Evolutionary conservation across 2,888 invertebrate genomes (phyloP).

Genomic region (Galeopsomyia nigrocyanea): DNA sequence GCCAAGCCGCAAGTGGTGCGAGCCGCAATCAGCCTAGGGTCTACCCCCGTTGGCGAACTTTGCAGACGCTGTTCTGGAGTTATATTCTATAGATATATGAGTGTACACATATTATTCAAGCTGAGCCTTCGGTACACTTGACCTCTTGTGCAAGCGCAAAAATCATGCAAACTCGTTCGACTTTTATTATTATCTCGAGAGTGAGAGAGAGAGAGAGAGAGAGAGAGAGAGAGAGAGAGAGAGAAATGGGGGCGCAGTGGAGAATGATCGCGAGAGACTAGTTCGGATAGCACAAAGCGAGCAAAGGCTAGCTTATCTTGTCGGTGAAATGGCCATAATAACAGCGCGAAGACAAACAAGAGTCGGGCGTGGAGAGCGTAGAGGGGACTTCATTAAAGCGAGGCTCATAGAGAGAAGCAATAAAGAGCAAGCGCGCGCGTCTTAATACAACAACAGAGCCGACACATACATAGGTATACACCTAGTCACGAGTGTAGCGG

Average conservation of each 20-base stretch:
- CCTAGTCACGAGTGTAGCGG: too few relatives aligned
- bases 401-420: neutral
- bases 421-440: slow-evolving; percentile 11
- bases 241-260: neutral
- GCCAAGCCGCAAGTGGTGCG: too few relatives aligned
- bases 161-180: too few relatives aligned
- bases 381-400: neutral
- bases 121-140: too few relatives aligned
- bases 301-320: neutral
- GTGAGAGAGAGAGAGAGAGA: slow-evolving; percentile 1
- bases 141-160: too few relatives aligned
- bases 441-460: too few relatives aligned
- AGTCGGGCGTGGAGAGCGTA: neutral
- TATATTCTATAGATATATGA: too few relatives aligned
- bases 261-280: neutral
- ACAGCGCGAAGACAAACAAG: slow-evolving; percentile 24
- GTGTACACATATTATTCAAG: too few relatives aligned
- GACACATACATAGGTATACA: slow-evolving; percentile 1
- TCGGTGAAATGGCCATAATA: too few relatives aligned
- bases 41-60: too few relatives aligned
- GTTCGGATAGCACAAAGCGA: slow-evolving; percentile 6
- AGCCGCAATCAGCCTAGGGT: too few relatives aligned
- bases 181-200: neutral
- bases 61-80: too few relatives aligned
- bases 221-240: neutral